Evolutionary conservation across 2,888 invertebrate species (phyloP).

Genomic region (Cylloceria caligata): DNA sequence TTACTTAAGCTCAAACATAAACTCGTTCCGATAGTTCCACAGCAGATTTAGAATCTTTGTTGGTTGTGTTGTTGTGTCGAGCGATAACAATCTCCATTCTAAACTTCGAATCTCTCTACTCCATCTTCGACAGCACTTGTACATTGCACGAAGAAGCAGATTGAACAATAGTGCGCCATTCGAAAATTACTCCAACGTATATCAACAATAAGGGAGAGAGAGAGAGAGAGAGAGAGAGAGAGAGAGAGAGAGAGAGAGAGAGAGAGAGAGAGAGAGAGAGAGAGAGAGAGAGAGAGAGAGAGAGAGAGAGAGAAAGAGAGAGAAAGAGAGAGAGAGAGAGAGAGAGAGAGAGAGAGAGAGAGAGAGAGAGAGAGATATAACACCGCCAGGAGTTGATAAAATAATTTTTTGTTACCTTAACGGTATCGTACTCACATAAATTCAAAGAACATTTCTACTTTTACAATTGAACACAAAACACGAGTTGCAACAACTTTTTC

Average conservation of each 20-base stretch:
- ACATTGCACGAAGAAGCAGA: constrained; percentile 19
- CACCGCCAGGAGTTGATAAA: constrained; percentile 27
- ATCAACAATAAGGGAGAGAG: constrained; percentile 38
- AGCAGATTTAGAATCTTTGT: constrained; percentile 27
- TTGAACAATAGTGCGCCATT: constrained; percentile 54
- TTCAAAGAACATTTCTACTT: constrained; percentile 9
- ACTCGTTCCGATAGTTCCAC: constrained; percentile 41
- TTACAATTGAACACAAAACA: not conserved
- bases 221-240: not conserved
- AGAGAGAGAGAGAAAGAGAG: not conserved
- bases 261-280: not conserved
- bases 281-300: constrained; percentile 2
- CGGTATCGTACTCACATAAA: constrained; percentile 19
- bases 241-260: constrained; percentile 2
- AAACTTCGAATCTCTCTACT: constrained; percentile 49
- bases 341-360: constrained; percentile 2
- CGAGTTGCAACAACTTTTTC: constrained; percentile 50
- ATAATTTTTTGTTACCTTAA: constrained; percentile 60
- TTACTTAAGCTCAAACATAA: constrained; percentile 45
- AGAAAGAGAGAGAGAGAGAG: not conserved
- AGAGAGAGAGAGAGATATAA: not conserved
- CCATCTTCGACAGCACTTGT: constrained; percentile 38
- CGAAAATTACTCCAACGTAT: constrained; percentile 56
- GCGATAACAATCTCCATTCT: constrained; percentile 22
- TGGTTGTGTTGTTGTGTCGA: constrained; percentile 46